These are phyloP conservation scores for Sialis lutaria DNA, from an alignment of 2,888 invertebrate genomes.

Conservation along the genomic window DNA sequence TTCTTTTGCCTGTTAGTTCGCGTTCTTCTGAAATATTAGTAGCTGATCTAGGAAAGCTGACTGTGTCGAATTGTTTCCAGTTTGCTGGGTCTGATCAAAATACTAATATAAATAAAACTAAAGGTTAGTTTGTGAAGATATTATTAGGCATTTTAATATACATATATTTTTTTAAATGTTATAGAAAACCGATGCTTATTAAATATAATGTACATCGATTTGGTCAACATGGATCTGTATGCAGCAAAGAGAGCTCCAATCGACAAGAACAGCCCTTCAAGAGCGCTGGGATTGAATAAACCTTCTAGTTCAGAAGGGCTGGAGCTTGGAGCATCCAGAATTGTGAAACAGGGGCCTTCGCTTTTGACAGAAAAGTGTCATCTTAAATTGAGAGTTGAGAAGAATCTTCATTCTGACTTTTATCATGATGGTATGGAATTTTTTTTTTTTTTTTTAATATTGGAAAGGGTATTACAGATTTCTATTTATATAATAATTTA, in stretches of 20 bases:
- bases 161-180: slow-evolving; percentile 6
- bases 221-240: slow-evolving; percentile 63
- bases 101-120: too few species aligned
- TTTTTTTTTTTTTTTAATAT: not conserved
- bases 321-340: slow-evolving; percentile 29
- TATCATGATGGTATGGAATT: slow-evolving; percentile 18
- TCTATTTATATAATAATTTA: not conserved
- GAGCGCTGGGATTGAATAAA: slow-evolving; percentile 16
- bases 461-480: not conserved
- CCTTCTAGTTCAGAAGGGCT: slow-evolving; percentile 3
- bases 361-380: slow-evolving; percentile 70
- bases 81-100: slow-evolving; percentile 30
- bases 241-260: slow-evolving; percentile 31
- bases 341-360: slow-evolving; percentile 40
- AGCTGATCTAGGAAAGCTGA: slow-evolving; percentile 62
- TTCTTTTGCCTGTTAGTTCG: slow-evolving; percentile 73
- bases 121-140: too few species aligned
- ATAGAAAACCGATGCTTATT: slow-evolving; percentile 37
- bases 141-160: too few species aligned
- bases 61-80: slow-evolving; percentile 59
- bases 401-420: slow-evolving; percentile 49
- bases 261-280: slow-evolving; percentile 10
- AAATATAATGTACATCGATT: slow-evolving; percentile 54
- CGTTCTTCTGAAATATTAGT: slow-evolving; percentile 60
- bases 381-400: slow-evolving; percentile 62